A percentile compares a stretch with the other conserved stretches of the same genome.
Conservation (phyloP, 2,113 vertebrate genomes). For the Pontoporia blainvillei region DNA sequence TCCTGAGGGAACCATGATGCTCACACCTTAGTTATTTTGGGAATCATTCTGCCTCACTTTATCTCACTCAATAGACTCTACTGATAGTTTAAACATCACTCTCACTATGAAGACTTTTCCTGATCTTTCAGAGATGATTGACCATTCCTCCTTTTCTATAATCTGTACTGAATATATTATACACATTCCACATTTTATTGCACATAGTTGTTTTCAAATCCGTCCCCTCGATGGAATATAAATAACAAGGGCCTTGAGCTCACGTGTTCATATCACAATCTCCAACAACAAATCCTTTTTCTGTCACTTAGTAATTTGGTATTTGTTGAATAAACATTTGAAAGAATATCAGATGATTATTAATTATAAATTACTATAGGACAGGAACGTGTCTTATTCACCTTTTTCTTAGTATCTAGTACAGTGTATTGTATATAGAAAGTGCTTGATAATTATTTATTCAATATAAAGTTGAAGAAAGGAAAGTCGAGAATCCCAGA, state of each 20-base stretch:
- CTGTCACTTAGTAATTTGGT: neutral
- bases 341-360: neutral
- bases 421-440: neutral
- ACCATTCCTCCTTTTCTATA: neutral
- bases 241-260: neutral
- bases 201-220: slow-evolving; percentile 25
- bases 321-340: slow-evolving; percentile 14
- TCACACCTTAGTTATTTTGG: neutral
- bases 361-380: neutral
- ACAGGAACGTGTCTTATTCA: neutral
- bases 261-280: neutral
- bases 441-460: neutral
- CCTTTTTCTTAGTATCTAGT: neutral
- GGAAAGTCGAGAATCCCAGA: neutral
- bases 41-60: neutral
- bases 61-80: neutral
- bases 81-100: neutral
- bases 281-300: neutral
- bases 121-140: neutral
- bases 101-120: neutral
- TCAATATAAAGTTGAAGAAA: neutral
- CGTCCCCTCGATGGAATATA: neutral
- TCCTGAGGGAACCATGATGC: neutral
- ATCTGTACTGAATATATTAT: neutral
- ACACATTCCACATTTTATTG: neutral